Base-by-base conservation (phyloP, 2,888 invertebrate genomes). In the Drosophila paramelanica region DNA sequence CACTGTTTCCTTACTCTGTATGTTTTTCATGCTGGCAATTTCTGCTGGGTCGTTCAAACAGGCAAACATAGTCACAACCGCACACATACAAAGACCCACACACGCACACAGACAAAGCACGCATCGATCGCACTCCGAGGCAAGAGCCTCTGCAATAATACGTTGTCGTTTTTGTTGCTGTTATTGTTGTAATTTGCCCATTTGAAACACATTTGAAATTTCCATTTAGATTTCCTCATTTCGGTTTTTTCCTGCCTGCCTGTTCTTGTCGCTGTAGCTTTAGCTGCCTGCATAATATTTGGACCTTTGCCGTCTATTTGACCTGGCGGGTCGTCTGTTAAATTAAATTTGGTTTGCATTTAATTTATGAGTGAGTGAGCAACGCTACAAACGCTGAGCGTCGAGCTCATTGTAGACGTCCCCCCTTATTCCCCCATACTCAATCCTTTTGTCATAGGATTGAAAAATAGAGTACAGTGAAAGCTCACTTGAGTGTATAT, bases 141-240 rank as follows among this genome's bases (percentile, higher is more conserved):
- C 25, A 38, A 41, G 13, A 53, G 38, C 31, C 57, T 41, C 50
- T 51, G 43, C 43, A 23, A 2, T 23, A 23, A 23, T 4, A 23
- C 4, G 43, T 59, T 38, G 70, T 45, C 64, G 52, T 43, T 5
- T 5, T 13, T 31, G 41, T 46, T 31, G 39, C 47, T 56, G 60
- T 58, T 68, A 53, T 39, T 77, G 70, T 72, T 81, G 79, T 77
- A 71, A 68, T 80, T 74, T 79, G 71, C 78, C 68, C 87, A 78
- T 83, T 84, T 81, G 84, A 83, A 83, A 87, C 87, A 82, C 85
- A 84, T 84, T 84, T 85, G 81, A 84, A 87, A 88, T 84, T 84
- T 83, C 84, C 87, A 86, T 86, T 79, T 83, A 77, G 72, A 77
- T 87, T 84, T 79, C 70, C 83, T 71, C 75, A 73, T 77, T 78